Percentiles rank a stretch among this genome's conserved stretches.
Evolutionary conservation across 1,140 invertebrate genomes (phyloP).

Genomic region (Agrypnia vestita): DNA sequence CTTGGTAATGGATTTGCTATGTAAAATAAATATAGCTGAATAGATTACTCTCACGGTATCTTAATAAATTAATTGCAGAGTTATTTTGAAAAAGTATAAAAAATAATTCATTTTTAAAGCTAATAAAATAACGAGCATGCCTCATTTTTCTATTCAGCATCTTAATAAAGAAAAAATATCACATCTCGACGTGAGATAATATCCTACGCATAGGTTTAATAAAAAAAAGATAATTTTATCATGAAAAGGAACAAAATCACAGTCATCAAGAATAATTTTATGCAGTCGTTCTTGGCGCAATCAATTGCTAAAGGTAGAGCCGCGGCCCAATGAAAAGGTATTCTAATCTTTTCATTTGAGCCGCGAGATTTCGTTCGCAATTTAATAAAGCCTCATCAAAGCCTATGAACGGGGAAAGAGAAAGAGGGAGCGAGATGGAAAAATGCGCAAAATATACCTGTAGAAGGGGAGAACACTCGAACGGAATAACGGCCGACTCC

Average conservation of each 20-base stretch:
- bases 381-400: slow-evolving; percentile 40
- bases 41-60: too few species aligned
- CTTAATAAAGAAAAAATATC: too few species aligned
- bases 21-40: too few species aligned
- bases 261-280: slow-evolving; percentile 10
- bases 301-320: slow-evolving; percentile 26
- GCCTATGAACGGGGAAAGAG: slow-evolving; percentile 3
- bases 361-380: slow-evolving; percentile 22
- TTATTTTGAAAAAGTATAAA: too few species aligned
- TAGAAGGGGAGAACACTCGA: slow-evolving; percentile 6
- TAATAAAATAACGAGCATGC: too few species aligned
- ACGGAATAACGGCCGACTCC: slow-evolving; percentile 9
- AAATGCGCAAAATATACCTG: slow-evolving; percentile 27
- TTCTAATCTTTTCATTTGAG: slow-evolving; percentile 39
- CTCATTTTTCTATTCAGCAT: too few species aligned
- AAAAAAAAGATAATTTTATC: too few species aligned
- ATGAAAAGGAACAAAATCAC: slow-evolving; percentile 1
- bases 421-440: slow-evolving; percentile 1
- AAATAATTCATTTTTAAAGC: too few species aligned
- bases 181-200: too few species aligned
- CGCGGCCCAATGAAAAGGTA: slow-evolving; percentile 27
- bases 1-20: too few species aligned
- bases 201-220: too few species aligned
- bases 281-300: slow-evolving; percentile 28
- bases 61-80: too few species aligned